These are phyloP conservation scores for Drosophila paramelanica DNA, from an alignment of 2,888 invertebrate genomes.

Conservation along the genomic window DNA sequence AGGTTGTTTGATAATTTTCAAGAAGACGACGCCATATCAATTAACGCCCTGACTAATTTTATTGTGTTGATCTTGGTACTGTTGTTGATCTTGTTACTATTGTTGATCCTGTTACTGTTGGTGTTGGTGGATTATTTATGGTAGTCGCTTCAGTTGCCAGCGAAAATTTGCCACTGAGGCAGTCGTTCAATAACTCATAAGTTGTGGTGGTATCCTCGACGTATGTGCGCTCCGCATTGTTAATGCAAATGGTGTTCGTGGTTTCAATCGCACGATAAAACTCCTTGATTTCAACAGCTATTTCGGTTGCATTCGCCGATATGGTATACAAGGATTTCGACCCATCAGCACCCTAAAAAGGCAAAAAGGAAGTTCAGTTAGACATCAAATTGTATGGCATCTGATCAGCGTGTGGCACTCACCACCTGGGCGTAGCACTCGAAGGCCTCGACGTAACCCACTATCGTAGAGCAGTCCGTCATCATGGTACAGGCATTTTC, in stretches of 20 bases:
- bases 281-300: constrained; percentile 7
- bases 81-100: neutral
- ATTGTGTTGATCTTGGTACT: neutral
- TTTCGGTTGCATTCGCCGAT: constrained; percentile 39
- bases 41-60: too few species aligned
- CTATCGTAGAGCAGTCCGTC: constrained; percentile 32
- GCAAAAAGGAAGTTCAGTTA: neutral
- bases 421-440: constrained; percentile 52
- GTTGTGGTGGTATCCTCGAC: constrained; percentile 28
- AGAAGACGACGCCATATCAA: too few species aligned
- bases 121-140: too few species aligned
- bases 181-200: constrained; percentile 47
- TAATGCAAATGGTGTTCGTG: constrained; percentile 30
- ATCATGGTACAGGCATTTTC: constrained; percentile 26
- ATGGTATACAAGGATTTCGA: constrained; percentile 49
- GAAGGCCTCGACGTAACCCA: constrained; percentile 41
- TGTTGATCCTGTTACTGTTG: too few species aligned
- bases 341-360: constrained; percentile 38
- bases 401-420: constrained; percentile 1
- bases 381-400: too few species aligned
- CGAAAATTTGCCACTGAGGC: constrained; percentile 18
- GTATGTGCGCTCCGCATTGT: constrained; percentile 40
- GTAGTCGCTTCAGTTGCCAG: neutral
- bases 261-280: constrained; percentile 20
- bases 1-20: neutral